Conservation (phyloP, 37 sponge, comb jelly and placozoan genomes). For the Petrosia ficiformis region DNA sequence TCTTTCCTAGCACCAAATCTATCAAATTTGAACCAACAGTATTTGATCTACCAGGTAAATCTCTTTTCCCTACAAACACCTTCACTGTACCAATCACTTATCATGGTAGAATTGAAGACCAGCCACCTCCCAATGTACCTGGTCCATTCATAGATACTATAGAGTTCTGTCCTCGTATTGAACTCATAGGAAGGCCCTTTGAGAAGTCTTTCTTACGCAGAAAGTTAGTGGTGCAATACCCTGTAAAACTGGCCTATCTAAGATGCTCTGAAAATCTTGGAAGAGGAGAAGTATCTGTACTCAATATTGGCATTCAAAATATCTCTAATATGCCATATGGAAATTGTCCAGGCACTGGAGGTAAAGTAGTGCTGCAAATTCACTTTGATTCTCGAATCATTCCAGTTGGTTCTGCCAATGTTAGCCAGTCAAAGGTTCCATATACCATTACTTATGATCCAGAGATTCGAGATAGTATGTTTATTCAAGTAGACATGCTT, state of each 20-base stretch:
- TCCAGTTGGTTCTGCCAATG: slow-evolving; percentile 36
- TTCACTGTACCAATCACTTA: slow-evolving; percentile 48
- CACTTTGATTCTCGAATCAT: slow-evolving; percentile 60
- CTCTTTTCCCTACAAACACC: slow-evolving; percentile 16
- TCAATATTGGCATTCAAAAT: slow-evolving; percentile 61
- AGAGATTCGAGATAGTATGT: slow-evolving; percentile 55
- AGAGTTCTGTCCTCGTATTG: slow-evolving; percentile 45
- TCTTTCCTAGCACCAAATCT: slow-evolving; percentile 55
- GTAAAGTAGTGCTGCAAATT: slow-evolving; percentile 41
- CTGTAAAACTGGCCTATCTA: slow-evolving; percentile 51
- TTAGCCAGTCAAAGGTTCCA: slow-evolving; percentile 10
- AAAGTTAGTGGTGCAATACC: slow-evolving; percentile 62
- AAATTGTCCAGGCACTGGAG: slow-evolving; percentile 37
- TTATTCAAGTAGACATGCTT: slow-evolving; percentile 37
- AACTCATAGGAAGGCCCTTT: slow-evolving; percentile 64
- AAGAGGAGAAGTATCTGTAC: slow-evolving; percentile 48
- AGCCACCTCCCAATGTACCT: slow-evolving; percentile 68
- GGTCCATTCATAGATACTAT: slow-evolving; percentile 53
- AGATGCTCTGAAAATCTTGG: slow-evolving; percentile 36
- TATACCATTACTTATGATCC: slow-evolving; percentile 59
- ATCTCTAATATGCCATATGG: slow-evolving; percentile 71
- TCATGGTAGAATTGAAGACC: slow-evolving; percentile 71
- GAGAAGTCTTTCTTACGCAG: slow-evolving; percentile 35
- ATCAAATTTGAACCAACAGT: slow-evolving; percentile 65
- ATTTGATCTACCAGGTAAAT: slow-evolving; percentile 50